Evolutionary conservation across 2,797 vertebrate genomes (phyloP), one percentile per base, ranked within the genome.

Genomic region (Siniperca scherzeri): DNA sequence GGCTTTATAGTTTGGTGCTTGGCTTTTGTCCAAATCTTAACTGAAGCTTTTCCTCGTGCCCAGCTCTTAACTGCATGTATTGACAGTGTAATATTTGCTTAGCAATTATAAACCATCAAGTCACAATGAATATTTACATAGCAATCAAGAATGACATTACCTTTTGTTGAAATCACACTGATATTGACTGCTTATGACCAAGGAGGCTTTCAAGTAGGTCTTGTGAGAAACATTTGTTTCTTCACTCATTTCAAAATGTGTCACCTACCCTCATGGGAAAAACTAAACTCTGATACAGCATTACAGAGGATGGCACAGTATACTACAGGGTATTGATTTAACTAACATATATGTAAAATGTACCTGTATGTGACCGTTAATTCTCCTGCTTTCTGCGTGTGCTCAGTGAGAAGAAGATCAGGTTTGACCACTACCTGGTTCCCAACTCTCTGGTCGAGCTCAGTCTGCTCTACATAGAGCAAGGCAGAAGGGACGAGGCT

Each of bases 371-470:
- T 62, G 36, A 40, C 8, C n/a, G 19, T 6, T 40, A 9, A 67
- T 36, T 48, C 8, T 0, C 27, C 52, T 27, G 40, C 8, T 42
- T 22, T 48, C 9, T 83, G 5, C 81, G 27, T 83, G 38, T 67
- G 38, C 46, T 59, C 89, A 97, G 97, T 89, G 96, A 97, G 78
- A 97, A 96, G 94, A 96, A 95, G 91, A 93, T 97, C 84, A 94
- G 79, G 88, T 96, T 92, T 64, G 97, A 97, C 81, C 96, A 97
- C 91, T 97, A 97, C 83, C 87, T 97, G 87, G 95, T 97, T 36
- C 97, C 96, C 10, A 97, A 97, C 42, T 80, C 94, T 7, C 87
- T 97, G 85, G 90, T 97, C 90, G 97, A 97, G 89, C 93, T 97
- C 77, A 90, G 96, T 12, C 91, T 97, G 69, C 92, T 97, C 19